A percentile compares a stretch with the other conserved stretches of the same genome.
These are phyloP conservation scores for Coremacera marginata DNA, from an alignment of 2,888 invertebrate species.

Conservation along the genomic window DNA sequence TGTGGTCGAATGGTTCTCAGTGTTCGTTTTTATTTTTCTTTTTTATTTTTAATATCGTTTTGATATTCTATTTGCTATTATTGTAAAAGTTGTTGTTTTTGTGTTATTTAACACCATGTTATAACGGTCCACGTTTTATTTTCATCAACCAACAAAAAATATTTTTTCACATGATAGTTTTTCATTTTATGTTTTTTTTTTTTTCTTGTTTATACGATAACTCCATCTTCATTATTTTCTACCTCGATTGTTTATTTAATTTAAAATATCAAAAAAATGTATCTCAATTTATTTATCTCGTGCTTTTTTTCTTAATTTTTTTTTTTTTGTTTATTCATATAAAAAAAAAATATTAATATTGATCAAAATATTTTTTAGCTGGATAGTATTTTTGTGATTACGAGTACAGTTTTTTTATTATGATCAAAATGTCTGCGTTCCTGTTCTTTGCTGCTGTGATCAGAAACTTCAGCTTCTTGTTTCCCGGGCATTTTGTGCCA, in stretches of 20 bases:
- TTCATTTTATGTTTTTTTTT: not conserved
- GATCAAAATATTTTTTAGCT: not conserved
- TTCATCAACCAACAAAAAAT: not conserved
- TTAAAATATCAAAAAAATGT: too few relatives aligned
- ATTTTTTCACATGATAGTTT: slow-evolving; percentile 4
- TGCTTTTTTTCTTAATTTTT: not conserved
- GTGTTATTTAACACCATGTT: not conserved
- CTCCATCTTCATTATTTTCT: not conserved
- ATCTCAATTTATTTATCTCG: too few relatives aligned
- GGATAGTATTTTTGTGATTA: not conserved
- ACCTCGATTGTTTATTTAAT: not conserved
- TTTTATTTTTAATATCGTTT: slow-evolving; percentile 6
- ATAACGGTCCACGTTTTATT: not conserved
- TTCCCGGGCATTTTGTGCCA: not conserved
- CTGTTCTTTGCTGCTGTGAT: too few relatives aligned
- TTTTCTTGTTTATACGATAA: not conserved
- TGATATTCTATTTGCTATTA: not conserved
- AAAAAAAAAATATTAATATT: not conserved
- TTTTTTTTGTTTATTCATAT: not conserved
- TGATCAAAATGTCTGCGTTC: slow-evolving; percentile 5
- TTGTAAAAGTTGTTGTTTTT: not conserved
- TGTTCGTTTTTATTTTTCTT: too few relatives aligned
- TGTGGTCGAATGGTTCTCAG: not conserved
- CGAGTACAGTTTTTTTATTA: slow-evolving; percentile 18
- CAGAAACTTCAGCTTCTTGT: not conserved